Conservation (phyloP, 2,797 vertebrate genomes). For the Acanthis flammea region DNA sequence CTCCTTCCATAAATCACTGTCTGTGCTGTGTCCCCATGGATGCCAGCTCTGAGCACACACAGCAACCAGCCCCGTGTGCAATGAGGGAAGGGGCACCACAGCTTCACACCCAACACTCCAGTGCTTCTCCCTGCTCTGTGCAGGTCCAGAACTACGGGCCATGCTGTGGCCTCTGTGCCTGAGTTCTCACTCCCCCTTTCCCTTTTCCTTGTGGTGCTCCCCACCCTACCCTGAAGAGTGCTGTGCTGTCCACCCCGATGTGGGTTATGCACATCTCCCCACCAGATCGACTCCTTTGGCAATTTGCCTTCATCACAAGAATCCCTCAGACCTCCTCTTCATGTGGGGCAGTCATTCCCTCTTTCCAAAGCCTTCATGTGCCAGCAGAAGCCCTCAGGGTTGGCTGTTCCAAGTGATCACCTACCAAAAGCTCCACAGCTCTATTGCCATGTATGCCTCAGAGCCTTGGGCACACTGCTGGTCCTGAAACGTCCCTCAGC, state of each 20-base stretch:
- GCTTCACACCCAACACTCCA: fast-evolving
- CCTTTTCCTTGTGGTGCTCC: neutral
- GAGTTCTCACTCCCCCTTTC: neutral
- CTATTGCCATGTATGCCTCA: fast-evolving
- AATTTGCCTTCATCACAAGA: neutral
- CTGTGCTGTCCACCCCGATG: fast-evolving
- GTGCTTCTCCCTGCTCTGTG: neutral
- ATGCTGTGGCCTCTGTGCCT: neutral
- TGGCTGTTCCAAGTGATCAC: fast-evolving
- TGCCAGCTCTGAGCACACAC: neutral
- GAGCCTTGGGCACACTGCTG: neutral
- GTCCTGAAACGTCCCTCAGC: neutral
- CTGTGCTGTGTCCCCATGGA: fast-evolving
- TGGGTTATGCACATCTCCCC: neutral
- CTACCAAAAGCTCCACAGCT: fast-evolving
- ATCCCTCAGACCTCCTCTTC: neutral
- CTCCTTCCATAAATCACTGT: constrained; percentile 39
- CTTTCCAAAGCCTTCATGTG: neutral
- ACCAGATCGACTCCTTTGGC: fast-evolving
- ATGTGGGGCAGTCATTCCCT: neutral
- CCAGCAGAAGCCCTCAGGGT: neutral
- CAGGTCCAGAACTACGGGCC: neutral
- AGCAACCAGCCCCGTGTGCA: fast-evolving
- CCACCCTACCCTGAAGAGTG: neutral
- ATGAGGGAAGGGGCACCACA: fast-evolving